phyloP scores from a whole-genome alignment of 2,888 invertebrate genomes.

The Pemphredon lugubris region DNA sequence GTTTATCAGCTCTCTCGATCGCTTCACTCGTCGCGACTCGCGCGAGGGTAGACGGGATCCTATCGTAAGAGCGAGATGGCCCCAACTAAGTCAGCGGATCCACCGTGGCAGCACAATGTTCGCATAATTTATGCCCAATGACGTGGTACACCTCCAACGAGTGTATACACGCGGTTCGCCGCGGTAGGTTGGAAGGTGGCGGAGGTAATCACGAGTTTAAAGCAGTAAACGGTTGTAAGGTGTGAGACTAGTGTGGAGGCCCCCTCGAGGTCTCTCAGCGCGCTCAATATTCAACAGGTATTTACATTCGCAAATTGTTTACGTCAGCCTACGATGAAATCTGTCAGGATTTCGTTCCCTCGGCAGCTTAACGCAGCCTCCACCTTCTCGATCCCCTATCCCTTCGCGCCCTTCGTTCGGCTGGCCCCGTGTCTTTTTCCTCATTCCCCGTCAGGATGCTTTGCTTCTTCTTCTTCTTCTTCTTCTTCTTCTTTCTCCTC shows the following conservation, averaged over 20 bases:
- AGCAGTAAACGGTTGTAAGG: constrained; percentile 74
- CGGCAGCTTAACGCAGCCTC: constrained; percentile 61
- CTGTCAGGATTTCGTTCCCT: constrained; percentile 77
- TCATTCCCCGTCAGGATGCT: constrained; percentile 12
- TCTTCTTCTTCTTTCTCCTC: constrained; percentile 5
- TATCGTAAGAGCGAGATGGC: no score
- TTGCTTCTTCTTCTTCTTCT: constrained; percentile 9
- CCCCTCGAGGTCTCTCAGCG: constrained; percentile 64
- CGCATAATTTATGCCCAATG: constrained; percentile 72
- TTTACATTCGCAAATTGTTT: constrained; percentile 80
- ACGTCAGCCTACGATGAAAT: constrained; percentile 79
- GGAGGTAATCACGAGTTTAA: constrained; percentile 74
- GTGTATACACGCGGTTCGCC: constrained; percentile 36
- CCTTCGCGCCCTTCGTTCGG: no score
- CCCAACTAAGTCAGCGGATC: background rate
- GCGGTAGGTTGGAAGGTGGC: constrained; percentile 62
- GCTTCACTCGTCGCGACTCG: constrained; percentile 15
- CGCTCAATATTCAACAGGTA: constrained; percentile 78
- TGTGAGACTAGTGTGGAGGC: constrained; percentile 66
- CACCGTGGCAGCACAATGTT: constrained; percentile 56
- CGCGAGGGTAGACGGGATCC: background rate
- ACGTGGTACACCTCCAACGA: constrained; percentile 54
- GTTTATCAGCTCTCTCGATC: constrained; percentile 10
- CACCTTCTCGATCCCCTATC: no score
- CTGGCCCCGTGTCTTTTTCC: no score